These are phyloP conservation scores for Umimayanthus kanabou DNA, from an alignment of 92 coral and sea anemone genomes.

Conservation along the genomic window DNA sequence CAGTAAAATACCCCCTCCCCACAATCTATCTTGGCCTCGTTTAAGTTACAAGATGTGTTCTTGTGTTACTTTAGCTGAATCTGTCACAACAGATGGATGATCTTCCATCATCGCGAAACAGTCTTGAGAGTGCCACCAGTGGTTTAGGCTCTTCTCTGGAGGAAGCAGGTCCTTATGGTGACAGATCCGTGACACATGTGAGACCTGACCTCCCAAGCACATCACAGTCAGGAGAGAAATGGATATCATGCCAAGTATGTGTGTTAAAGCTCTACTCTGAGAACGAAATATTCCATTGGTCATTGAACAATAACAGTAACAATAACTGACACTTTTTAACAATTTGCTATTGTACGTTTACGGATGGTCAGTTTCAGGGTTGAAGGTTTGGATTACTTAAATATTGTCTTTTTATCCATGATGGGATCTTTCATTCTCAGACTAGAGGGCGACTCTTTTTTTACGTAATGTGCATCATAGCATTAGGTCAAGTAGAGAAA, in stretches of 20 bases:
- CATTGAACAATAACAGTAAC: no score
- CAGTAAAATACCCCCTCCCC: not conserved
- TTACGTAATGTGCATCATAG: no score
- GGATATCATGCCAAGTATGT: constrained; percentile 5
- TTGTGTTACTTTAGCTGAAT: not conserved
- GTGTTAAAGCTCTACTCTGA: no score
- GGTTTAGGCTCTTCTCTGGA: not conserved
- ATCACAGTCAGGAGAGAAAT: constrained; percentile 19
- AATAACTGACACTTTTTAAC: no score
- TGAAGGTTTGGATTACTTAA: no score
- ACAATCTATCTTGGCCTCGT: not conserved
- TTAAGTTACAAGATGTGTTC: not conserved
- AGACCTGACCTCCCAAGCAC: not conserved
- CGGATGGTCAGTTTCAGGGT: no score
- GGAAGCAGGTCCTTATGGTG: not conserved
- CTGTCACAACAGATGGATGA: not conserved
- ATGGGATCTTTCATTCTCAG: no score
- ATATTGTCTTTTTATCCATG: no score
- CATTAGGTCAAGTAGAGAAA: no score
- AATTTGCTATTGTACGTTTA: no score
- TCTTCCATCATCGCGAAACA: not conserved
- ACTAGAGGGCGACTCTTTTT: no score
- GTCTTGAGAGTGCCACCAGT: not conserved
- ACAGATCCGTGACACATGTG: not conserved
- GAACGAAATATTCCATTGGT: no score